Conservation (phyloP, 92 coral and sea anemone genomes). For the Epizoanthus fatuus region DNA sequence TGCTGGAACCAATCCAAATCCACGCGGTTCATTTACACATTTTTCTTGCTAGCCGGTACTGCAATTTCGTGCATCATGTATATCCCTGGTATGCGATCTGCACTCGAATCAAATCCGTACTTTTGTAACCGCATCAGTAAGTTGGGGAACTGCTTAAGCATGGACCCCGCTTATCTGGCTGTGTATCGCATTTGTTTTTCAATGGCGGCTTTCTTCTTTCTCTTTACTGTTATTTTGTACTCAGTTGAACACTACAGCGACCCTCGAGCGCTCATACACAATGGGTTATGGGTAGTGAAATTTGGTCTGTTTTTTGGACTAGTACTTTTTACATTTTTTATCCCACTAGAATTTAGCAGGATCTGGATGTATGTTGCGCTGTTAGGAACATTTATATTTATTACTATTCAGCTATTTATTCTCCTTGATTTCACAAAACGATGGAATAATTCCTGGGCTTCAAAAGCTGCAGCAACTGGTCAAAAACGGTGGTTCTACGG, state of each 20-base stretch:
- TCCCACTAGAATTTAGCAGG: conserved; percentile 92
- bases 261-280: conserved; percentile 92
- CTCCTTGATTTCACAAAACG: conserved; percentile 82
- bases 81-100: conserved; percentile 80
- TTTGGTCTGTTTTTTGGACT: conserved; percentile 93
- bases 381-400: conserved; percentile 88
- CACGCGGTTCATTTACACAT: conserved; percentile 83
- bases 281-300: conserved; percentile 94
- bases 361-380: conserved; percentile 93
- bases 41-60: conserved; percentile 84
- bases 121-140: conserved; percentile 85
- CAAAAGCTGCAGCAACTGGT: conserved; percentile 74
- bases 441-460: conserved; percentile 77
- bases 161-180: conserved; percentile 97
- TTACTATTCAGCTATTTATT: conserved; percentile 83
- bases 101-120: conserved; percentile 80
- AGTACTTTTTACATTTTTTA: conserved; percentile 85
- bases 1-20: conserved; percentile 82
- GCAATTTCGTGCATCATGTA: conserved; percentile 79
- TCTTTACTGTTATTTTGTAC: conserved; percentile 87
- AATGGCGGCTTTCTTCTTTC: conserved; percentile 94
- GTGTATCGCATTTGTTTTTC: conserved; percentile 96
- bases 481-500: conserved; percentile 72
- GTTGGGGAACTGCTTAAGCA: conserved; percentile 92
- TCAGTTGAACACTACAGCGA: conserved; percentile 77